Percentiles rank a stretch among this genome's conserved stretches.
Conservation (phyloP, 2,113 vertebrate genomes). For the Amblyornis subalaris region DNA sequence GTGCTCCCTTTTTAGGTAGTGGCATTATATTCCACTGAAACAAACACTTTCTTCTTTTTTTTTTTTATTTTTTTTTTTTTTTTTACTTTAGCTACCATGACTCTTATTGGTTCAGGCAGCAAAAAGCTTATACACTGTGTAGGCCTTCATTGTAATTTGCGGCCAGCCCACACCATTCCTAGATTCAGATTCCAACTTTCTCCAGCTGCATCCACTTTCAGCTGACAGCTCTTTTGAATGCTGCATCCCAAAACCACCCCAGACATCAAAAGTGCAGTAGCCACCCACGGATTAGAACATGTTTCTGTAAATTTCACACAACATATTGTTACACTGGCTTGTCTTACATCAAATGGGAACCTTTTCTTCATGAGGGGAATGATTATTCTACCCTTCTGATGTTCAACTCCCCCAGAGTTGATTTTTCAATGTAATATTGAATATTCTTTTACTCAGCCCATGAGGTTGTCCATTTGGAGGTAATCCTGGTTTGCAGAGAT, state of each 20-base stretch:
- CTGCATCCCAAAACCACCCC: not conserved
- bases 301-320: not conserved
- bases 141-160: not conserved
- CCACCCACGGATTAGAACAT: not conserved
- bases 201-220: conserved; percentile 41
- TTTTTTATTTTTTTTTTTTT: not conserved
- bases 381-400: not conserved
- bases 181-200: conserved; percentile 17
- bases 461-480: not conserved
- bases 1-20: conserved; percentile 13
- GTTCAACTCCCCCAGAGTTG: not conserved
- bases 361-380: not conserved
- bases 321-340: not conserved
- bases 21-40: not conserved
- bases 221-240: conserved; percentile 17
- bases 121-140: not conserved
- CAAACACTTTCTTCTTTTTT: not conserved
- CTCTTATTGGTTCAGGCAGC: not conserved
- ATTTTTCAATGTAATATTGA: not conserved
- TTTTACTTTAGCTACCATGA: not conserved
- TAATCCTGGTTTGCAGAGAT: not conserved
- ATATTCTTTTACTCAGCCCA: not conserved
- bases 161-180: not conserved
- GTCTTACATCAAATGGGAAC: not conserved
- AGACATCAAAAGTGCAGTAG: conserved; percentile 14